These are phyloP conservation scores for Diloba caeruleocephala DNA, from an alignment of 2,888 invertebrate genomes.

Conservation along the genomic window DNA sequence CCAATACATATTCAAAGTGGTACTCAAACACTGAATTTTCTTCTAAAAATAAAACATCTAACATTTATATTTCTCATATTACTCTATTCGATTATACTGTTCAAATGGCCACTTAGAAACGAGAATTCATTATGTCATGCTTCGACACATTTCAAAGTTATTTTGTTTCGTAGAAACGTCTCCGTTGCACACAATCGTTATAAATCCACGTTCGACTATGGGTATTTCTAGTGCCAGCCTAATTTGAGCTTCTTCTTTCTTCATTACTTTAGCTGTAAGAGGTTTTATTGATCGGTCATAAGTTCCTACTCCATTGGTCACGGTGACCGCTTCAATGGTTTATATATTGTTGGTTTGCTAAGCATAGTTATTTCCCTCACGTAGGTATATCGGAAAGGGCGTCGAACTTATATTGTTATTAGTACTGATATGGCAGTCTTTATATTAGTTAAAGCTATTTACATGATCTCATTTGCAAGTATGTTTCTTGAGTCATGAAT, in stretches of 20 bases:
- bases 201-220: conserved; percentile 67
- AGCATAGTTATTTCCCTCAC: conserved; percentile 72
- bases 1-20: conserved; percentile 32
- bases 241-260: conserved; percentile 63
- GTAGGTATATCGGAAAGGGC: conserved; percentile 57
- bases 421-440: conserved; percentile 59
- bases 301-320: conserved; percentile 67
- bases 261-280: conserved; percentile 47
- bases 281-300: conserved; percentile 57
- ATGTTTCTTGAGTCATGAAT: conserved; percentile 56
- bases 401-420: conserved; percentile 62
- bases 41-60: conserved; percentile 34
- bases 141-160: conserved; percentile 67
- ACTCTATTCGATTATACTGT: conserved; percentile 47
- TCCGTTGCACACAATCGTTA: conserved; percentile 67
- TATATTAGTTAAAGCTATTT: conserved; percentile 54
- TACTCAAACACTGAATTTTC: conserved; percentile 32
- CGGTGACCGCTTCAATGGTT: conserved; percentile 69
- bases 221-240: conserved; percentile 61
- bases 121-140: conserved; percentile 61
- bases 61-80: conserved; percentile 46
- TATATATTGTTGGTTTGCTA: conserved; percentile 74
- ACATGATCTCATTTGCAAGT: conserved; percentile 63
- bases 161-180: conserved; percentile 73
- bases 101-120: conserved; percentile 47